Conservation (phyloP, 2,113 vertebrate genomes). For the Cinclus mexicanus region DNA sequence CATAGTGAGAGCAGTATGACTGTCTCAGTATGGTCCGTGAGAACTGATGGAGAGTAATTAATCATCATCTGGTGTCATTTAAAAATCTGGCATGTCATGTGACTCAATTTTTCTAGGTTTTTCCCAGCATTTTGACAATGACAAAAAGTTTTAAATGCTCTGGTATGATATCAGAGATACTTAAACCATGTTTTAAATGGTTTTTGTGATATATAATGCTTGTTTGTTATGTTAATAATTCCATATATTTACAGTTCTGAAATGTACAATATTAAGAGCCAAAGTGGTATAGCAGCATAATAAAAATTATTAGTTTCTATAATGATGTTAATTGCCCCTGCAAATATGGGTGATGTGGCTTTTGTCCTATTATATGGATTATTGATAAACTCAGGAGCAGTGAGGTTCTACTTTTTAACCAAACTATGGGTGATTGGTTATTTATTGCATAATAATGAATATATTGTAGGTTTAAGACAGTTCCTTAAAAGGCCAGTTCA, state of each 20-base stretch:
- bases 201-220: background rate
- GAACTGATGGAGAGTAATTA: background rate
- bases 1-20: background rate
- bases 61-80: background rate
- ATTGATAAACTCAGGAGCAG: background rate
- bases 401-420: background rate
- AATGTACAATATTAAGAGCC: background rate
- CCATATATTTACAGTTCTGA: background rate
- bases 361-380: background rate
- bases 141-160: background rate
- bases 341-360: background rate
- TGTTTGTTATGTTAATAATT: background rate
- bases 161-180: background rate
- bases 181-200: background rate
- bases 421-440: background rate
- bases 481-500: background rate
- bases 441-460: background rate
- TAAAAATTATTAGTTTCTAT: background rate
- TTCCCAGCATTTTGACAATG: background rate
- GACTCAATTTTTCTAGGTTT: background rate
- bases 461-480: background rate
- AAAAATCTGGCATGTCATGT: background rate
- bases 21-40: background rate
- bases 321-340: background rate
- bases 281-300: background rate